phyloP scores from a whole-genome alignment of 2,113 vertebrate genomes.

The Chaenocephalus aceratus region DNA sequence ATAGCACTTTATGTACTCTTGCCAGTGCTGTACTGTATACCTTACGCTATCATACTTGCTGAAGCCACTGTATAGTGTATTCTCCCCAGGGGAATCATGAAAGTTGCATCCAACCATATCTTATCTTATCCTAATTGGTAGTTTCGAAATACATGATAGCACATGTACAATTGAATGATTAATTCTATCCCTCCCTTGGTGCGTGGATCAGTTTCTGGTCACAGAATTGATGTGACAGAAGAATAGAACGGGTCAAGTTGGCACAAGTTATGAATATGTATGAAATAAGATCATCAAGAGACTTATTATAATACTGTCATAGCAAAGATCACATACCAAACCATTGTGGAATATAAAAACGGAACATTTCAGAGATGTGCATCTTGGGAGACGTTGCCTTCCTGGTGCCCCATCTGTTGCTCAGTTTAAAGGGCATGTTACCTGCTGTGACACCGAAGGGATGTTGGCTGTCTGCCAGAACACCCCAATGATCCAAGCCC shows the following conservation, averaged over 20 bases:
- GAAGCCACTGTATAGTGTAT: neutral
- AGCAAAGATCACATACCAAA: neutral
- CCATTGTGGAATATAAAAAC: neutral
- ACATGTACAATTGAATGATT: conserved; percentile 14
- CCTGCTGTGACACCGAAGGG: conserved; percentile 11
- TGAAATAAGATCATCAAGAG: conserved; percentile 1
- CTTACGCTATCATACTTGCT: neutral
- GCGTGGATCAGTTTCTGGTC: neutral
- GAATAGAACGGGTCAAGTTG: neutral
- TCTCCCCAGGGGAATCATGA: conserved; percentile 17
- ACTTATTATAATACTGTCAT: neutral
- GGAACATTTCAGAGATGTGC: neutral
- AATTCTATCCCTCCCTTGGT: neutral
- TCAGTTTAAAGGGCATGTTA: conserved; percentile 18
- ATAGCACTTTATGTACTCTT: too few species aligned
- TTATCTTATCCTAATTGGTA: conserved; percentile 22
- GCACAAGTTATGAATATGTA: neutral
- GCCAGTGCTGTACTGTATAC: neutral
- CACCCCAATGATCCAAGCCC: neutral
- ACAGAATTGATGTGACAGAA: conserved; percentile 3
- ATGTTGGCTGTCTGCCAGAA: conserved; percentile 4
- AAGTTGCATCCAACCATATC: conserved; percentile 18
- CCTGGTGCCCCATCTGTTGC: conserved; percentile 14
- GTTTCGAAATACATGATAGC: neutral
- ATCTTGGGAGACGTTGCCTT: conserved; percentile 1